Conservation (phyloP, 2,888 invertebrate genomes). For the Ophraella communa region DNA sequence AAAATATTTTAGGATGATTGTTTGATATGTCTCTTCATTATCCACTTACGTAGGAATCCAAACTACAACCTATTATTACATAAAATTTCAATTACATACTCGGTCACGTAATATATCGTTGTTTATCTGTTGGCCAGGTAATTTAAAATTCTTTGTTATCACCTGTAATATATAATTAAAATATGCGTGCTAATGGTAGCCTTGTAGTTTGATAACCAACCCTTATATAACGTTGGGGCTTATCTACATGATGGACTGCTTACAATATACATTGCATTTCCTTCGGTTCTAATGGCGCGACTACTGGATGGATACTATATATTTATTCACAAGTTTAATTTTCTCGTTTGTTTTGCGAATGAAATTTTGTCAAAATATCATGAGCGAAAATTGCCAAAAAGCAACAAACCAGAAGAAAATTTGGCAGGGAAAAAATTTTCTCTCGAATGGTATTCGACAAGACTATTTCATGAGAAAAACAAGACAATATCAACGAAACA, state of each 20-base stretch:
- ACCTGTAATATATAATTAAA: constrained; percentile 25
- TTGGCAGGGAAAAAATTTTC: no score
- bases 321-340: constrained; percentile 3
- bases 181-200: constrained; percentile 22
- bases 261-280: constrained; percentile 17
- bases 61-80: background rate
- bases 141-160: constrained; percentile 24
- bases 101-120: constrained; percentile 4
- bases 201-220: constrained; percentile 21
- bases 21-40: no score
- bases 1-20: no score
- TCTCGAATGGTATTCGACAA: no score
- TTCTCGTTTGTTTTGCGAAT: background rate
- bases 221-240: constrained; percentile 19
- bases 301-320: background rate
- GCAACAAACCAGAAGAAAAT: no score
- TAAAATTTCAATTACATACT: background rate
- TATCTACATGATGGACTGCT: constrained; percentile 27
- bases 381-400: no score
- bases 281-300: constrained; percentile 17
- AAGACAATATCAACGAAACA: no score
- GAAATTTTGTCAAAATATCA: no score
- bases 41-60: background rate
- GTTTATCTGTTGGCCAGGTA: constrained; percentile 8
- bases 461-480: no score